Evolutionary conservation across 2,888 invertebrate species (phyloP), one percentile per base, ranked within the genome.

Genomic region (Meganola albula): DNA sequence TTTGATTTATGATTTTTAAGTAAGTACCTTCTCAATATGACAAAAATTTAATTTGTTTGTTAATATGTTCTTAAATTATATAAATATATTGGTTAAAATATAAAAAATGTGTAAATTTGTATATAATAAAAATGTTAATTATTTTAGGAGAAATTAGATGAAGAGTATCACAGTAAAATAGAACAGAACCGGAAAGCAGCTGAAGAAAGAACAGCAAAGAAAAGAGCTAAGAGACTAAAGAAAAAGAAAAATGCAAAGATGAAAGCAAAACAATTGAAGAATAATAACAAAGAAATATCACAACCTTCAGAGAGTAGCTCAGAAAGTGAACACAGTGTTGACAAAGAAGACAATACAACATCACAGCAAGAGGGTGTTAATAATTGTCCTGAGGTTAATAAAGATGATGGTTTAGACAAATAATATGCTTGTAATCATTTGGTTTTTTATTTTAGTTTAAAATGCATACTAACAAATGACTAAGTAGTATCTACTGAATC

Each of bases 161-260:
- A 92, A 4, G 94, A 93, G 33, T 98, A 94, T 74, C 92, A 92
- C 47, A 69, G 80, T 23, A 95, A 93, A 78, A 74, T 98, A 20
- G 93, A 93, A 69, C 90, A 92, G 52, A 95, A 96, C 67, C 87
- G 78, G 51, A 87, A 66, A 58, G 75, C 74, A 53, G 92, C 94
- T 6, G 96, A 95, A 48, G 91, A 92, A 58, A 90, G 88, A 64
- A 97, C 97, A 3, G 95, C 95, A 0, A 98, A 97, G 64, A 98
- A 96, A 69, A 87, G 98, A 52, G 93, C 93, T 0, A 99, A 98
- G 68, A 89, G 98, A 29, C 66, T 92, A 34, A 95, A 93, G 65
- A 93, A 89, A 63, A 96, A 94, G 63, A 87, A 66, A 51, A 75
- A 70, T 50, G 63, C 70, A 2, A 83, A 77, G 50, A 35, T 63